Percentiles rank a stretch among this genome's conserved stretches.
phyloP scores from a whole-genome alignment of 2,797 vertebrate genomes.

The Rhinogobio ventralis region DNA sequence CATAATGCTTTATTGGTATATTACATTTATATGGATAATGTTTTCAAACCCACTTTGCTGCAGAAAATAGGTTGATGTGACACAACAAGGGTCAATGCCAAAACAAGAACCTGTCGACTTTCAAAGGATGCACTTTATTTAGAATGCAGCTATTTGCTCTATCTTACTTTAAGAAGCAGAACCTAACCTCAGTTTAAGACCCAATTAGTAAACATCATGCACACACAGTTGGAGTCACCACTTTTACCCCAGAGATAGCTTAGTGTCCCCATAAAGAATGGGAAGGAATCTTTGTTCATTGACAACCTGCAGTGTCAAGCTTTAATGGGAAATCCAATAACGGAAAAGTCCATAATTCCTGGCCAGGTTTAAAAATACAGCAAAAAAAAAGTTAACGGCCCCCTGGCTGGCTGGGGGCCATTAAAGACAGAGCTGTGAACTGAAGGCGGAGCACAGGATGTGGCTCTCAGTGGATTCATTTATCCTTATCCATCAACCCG shows the following conservation, averaged over 20 bases:
- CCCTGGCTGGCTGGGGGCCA: conserved; percentile 16
- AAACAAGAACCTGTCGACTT: neutral
- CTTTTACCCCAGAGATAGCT: conserved; percentile 21
- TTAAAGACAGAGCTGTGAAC: conserved; percentile 31
- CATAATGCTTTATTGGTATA: neutral
- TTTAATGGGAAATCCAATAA: conserved; percentile 64
- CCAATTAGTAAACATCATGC: conserved; percentile 43
- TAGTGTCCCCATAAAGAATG: conserved; percentile 34
- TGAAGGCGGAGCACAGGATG: conserved; percentile 18
- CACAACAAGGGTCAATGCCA: neutral
- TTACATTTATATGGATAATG: neutral
- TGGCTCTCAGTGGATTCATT: conserved; percentile 33
- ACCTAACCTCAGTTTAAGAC: conserved; percentile 13
- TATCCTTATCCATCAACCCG: conserved; percentile 36
- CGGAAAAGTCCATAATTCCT: conserved; percentile 53
- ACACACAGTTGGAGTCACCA: conserved; percentile 7
- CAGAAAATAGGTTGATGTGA: neutral
- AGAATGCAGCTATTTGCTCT: conserved; percentile 7
- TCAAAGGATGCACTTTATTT: neutral
- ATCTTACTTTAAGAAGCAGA: conserved; percentile 14
- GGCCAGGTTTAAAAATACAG: conserved; percentile 50
- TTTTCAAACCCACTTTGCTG: neutral
- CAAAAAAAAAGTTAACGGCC: conserved; percentile 24
- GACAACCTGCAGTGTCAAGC: conserved; percentile 45
- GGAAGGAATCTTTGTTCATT: conserved; percentile 44